These are phyloP conservation scores for Cephalopterus ornatus DNA, from an alignment of 2,113 vertebrate genomes.

Conservation along the genomic window DNA sequence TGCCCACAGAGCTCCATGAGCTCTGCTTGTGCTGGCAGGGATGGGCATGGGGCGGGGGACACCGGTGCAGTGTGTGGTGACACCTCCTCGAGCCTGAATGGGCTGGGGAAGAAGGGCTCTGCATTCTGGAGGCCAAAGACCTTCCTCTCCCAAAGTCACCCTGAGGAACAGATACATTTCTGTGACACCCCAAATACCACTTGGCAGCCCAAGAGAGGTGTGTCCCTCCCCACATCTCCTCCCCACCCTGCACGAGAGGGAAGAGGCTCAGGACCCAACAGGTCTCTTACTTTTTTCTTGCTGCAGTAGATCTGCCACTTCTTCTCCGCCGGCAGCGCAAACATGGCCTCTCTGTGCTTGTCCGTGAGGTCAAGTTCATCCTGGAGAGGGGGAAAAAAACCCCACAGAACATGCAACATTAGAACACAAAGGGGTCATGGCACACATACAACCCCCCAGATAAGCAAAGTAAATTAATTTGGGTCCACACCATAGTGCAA, in stretches of 20 bases:
- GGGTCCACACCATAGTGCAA: accelerated
- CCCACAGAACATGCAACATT: neutral
- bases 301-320: conserved; percentile 99
- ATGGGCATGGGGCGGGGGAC: neutral
- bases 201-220: neutral
- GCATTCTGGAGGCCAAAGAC: neutral
- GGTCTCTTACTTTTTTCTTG: conserved; percentile 90
- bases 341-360: conserved; percentile 98
- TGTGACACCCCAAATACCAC: neutral
- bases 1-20: accelerated
- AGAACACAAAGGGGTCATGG: neutral
- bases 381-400: conserved; percentile 62
- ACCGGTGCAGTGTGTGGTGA: neutral
- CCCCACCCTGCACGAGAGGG: neutral
- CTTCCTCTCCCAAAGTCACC: neutral
- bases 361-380: conserved; percentile 97
- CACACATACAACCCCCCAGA: neutral
- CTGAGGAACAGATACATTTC: neutral
- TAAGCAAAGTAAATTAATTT: neutral
- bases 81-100: neutral
- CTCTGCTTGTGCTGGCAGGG: neutral
- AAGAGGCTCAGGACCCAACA: neutral
- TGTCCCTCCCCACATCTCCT: neutral
- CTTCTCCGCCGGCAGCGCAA: conserved; percentile 94
- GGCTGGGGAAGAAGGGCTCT: neutral